phyloP scores from a whole-genome alignment of 2,888 invertebrate species.

The Pasiphila rectangulata region DNA sequence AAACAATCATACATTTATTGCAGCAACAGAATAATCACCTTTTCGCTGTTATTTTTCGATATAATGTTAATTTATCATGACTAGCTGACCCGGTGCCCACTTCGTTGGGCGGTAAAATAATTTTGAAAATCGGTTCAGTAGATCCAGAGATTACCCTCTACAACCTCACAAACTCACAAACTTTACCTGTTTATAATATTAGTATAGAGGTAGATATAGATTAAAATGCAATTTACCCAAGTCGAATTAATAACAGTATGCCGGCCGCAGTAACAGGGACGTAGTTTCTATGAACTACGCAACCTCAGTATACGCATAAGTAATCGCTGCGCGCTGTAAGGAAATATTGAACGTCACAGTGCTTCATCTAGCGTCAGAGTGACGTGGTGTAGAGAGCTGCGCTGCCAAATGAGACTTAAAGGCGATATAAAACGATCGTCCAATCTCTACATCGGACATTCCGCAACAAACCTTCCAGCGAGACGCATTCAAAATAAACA shows the following conservation, averaged over 20 bases:
- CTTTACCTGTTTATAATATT: no score
- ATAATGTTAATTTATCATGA: no score
- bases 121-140: no score
- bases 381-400: slow-evolving; percentile 59
- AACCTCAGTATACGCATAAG: slow-evolving; percentile 11
- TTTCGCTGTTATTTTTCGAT: not conserved
- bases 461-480: slow-evolving; percentile 43
- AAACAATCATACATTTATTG: not conserved
- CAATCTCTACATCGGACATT: slow-evolving; percentile 54
- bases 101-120: no score
- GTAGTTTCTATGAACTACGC: not conserved
- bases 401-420: slow-evolving; percentile 73
- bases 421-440: slow-evolving; percentile 62
- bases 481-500: slow-evolving; percentile 35
- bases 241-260: not conserved
- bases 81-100: no score
- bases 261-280: not conserved
- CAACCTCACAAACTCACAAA: no score
- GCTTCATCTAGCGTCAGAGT: slow-evolving; percentile 57
- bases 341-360: slow-evolving; percentile 51
- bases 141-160: no score
- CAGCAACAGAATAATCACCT: not conserved
- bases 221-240: no score
- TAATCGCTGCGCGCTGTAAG: slow-evolving; percentile 17
- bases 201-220: no score